Conservation (phyloP, 1,140 invertebrate species). For the Zaprionus capensis region DNA sequence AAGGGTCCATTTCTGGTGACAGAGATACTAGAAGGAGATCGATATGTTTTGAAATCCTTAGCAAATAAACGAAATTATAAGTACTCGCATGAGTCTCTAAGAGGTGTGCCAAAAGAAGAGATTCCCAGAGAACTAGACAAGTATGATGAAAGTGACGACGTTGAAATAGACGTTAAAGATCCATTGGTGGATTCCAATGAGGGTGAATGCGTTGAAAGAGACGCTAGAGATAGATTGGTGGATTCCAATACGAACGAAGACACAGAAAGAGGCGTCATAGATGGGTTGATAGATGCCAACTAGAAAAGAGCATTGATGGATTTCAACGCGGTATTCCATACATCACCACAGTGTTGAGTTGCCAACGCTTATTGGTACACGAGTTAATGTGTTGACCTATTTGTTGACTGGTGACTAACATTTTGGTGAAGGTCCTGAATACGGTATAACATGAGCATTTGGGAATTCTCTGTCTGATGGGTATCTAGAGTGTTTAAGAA, state of each 20-base stretch:
- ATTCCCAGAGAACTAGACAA: background rate
- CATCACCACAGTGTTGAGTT: background rate
- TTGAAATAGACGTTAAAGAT: background rate
- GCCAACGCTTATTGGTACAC: background rate
- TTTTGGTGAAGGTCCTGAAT: background rate
- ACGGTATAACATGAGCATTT: no score
- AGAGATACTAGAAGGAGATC: background rate
- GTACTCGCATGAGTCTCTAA: background rate
- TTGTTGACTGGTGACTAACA: background rate
- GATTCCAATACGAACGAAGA: background rate
- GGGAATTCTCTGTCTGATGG: no score
- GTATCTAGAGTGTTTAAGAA: no score
- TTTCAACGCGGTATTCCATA: no score
- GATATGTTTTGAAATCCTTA: conserved; percentile 2
- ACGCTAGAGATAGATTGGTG: background rate
- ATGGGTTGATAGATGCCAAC: background rate
- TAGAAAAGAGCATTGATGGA: background rate
- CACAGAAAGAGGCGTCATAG: background rate
- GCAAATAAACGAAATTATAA: background rate
- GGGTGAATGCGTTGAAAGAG: background rate
- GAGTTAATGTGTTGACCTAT: conserved; percentile 11
- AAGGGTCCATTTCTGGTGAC: background rate
- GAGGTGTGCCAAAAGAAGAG: background rate
- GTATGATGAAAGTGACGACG: background rate
- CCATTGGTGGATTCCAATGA: background rate